Evolutionary conservation across 2,113 vertebrate species (phyloP).

Genomic region (Dolichotis patagonum): DNA sequence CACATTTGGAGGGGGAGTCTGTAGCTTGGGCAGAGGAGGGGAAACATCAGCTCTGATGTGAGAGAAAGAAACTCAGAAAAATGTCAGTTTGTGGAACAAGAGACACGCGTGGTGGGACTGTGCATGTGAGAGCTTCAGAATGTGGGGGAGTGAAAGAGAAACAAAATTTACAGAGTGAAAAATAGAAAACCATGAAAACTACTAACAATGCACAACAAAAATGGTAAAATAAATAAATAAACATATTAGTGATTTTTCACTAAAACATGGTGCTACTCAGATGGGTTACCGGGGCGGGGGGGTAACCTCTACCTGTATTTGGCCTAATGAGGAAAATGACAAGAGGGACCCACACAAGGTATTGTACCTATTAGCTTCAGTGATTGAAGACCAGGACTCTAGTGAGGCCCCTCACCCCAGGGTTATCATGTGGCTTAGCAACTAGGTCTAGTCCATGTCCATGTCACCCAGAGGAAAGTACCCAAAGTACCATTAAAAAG

Average conservation of each 20-base stretch:
- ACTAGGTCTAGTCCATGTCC: too few species aligned
- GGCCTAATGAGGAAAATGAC: not conserved
- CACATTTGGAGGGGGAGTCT: accelerated
- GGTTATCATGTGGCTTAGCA: too few species aligned
- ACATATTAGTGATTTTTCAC: not conserved
- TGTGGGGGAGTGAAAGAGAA: not conserved
- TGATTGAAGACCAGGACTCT: too few species aligned
- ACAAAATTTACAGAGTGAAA: not conserved
- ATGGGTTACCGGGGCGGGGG: too few species aligned
- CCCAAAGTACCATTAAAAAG: not conserved
- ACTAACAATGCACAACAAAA: not conserved
- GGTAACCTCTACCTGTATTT: not conserved
- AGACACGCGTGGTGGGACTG: accelerated
- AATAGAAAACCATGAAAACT: not conserved
- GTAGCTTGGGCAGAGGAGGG: accelerated
- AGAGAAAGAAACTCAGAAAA: not conserved
- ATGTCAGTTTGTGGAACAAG: not conserved
- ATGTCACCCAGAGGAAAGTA: not conserved
- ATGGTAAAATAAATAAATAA: not conserved
- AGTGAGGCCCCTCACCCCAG: not conserved
- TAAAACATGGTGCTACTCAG: not conserved
- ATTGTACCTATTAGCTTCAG: not conserved
- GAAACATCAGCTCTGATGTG: not conserved
- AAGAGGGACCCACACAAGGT: not conserved
- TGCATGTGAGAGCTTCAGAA: not conserved